Conservation (phyloP, 2,113 vertebrate genomes). For the Danionella cerebrum region DNA sequence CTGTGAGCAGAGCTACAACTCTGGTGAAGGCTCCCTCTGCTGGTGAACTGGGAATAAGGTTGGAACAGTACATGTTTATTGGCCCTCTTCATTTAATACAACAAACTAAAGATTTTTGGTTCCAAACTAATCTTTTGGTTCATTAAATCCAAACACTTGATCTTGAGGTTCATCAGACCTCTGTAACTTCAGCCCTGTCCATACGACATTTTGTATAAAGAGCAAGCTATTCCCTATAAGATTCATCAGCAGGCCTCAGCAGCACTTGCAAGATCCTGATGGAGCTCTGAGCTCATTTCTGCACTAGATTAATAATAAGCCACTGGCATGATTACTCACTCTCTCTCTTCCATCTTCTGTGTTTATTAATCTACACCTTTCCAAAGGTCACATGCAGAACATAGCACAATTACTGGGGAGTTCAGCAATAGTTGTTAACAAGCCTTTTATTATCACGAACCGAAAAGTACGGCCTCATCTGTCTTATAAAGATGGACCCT, state of each 20-base stretch:
- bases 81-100: too few species aligned
- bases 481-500: not conserved
- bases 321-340: constrained; percentile 16
- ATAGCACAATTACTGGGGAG: constrained; percentile 4
- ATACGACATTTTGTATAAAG: not conserved
- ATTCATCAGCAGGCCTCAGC: not conserved
- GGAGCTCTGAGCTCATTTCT: not conserved
- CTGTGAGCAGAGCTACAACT: too few species aligned
- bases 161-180: too few species aligned
- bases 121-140: too few species aligned
- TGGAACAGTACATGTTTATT: too few species aligned
- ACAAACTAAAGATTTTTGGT: too few species aligned
- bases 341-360: not conserved
- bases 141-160: too few species aligned
- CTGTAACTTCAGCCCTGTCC: too few species aligned
- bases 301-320: constrained; percentile 14
- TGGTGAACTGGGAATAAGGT: too few species aligned
- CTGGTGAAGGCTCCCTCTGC: too few species aligned
- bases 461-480: not conserved
- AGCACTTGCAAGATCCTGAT: not conserved
- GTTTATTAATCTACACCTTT: constrained; percentile 13
- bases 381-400: constrained; percentile 19
- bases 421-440: constrained; percentile 2
- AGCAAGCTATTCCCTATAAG: not conserved
- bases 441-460: constrained; percentile 11